Evolutionary conservation across 2,113 vertebrate genomes (phyloP), one percentile per base, ranked within the genome.

Genomic region (Antennarius striatus): DNA sequence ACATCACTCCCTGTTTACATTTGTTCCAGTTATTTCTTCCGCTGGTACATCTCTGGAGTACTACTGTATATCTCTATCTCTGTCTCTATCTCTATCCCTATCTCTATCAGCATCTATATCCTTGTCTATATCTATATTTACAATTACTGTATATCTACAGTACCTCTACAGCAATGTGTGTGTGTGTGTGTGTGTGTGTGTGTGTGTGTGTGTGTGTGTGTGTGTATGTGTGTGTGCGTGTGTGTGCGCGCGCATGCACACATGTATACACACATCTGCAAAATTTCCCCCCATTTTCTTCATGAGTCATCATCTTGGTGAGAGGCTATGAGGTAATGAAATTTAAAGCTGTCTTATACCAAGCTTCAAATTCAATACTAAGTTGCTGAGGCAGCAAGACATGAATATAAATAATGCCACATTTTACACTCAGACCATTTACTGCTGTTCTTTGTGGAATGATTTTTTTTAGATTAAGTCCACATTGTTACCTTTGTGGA

Each of bases 301-400:
- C 45, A 54, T 74, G 71, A 82, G 53, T 85, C 77, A 77, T 71
- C 65, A 68, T 45, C 54, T 42, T 67, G 59, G 59, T 70, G 56
- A 78, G 56, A 63, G 39, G 51, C 66, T 69, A 64, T 55, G n/a
- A 65, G 60, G 74, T 77, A 71, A 75, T 73, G 64, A 51, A 68
- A 79, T 82, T 63, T 77, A 59, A 77, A 74, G 63, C 64, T 66
- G 76, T 75, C 68, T 72, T 72, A 73, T 29, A 69, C 79, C 42
- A 36, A 36, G 32, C 32, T 36, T 36, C 32, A 71, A 61, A 81
- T 81, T 73, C 56, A 77, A 73, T 59, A 45, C 32, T 7, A 49
- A 47, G 75, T 43, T 66, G 72, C 77, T 80, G 77, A 85, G 71
- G 62, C 79, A 82, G 83, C 78, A 80, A 55, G 60, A 77, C 68